phyloP scores from a whole-genome alignment of 2,888 invertebrate genomes.

The Idaea biselata region DNA sequence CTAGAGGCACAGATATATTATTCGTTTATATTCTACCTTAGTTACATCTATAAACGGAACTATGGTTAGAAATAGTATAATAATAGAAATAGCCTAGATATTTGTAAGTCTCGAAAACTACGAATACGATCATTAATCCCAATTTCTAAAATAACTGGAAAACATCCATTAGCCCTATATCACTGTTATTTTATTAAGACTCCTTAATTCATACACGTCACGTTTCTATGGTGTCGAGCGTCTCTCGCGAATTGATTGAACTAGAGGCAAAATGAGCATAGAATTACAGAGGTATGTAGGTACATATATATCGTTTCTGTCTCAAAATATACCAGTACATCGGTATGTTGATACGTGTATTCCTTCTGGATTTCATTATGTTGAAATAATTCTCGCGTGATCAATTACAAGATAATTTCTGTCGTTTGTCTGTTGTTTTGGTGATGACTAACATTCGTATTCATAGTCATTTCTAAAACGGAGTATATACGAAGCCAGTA shows the following conservation, averaged over 20 bases:
- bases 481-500: too few relatives aligned
- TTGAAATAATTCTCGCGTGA: conserved; percentile 19
- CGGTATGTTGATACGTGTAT: conserved; percentile 5
- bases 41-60: too few relatives aligned
- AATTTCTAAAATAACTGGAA: conserved; percentile 9
- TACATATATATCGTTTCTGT: conserved; percentile 28
- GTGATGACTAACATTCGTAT: too few relatives aligned
- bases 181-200: conserved; percentile 42
- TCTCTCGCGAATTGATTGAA: conserved; percentile 57
- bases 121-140: background rate
- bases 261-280: conserved; percentile 52
- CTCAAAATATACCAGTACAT: conserved; percentile 35
- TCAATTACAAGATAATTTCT: conserved; percentile 12
- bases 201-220: conserved; percentile 75
- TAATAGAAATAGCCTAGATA: too few relatives aligned
- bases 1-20: too few relatives aligned
- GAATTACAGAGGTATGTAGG: conserved; percentile 41
- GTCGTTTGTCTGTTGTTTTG: background rate
- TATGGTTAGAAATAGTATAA: too few relatives aligned
- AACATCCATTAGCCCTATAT: conserved; percentile 38
- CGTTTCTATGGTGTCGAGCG: conserved; percentile 60
- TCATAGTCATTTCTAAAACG: too few relatives aligned
- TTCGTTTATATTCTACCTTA: too few relatives aligned
- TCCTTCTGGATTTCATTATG: conserved; percentile 30
- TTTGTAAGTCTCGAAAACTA: too few relatives aligned